Evolutionary conservation across 2,888 invertebrate species (phyloP).

Genomic region (Drosophila emarginata): DNA sequence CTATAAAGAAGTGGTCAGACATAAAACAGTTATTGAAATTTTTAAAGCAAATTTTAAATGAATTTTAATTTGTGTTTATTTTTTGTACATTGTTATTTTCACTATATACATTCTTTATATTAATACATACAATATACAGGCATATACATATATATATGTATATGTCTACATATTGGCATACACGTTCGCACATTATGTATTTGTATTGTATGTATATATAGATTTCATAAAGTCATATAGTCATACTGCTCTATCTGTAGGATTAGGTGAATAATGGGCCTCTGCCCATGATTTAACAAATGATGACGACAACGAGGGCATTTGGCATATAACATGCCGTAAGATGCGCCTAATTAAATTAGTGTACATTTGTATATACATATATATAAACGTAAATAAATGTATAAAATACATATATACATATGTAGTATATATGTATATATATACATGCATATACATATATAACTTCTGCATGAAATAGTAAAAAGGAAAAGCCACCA

Average conservation of each 20-base stretch:
- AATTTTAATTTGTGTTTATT: conserved; percentile 5
- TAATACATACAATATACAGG: too few relatives aligned
- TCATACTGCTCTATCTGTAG: conserved; percentile 39
- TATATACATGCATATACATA: neutral
- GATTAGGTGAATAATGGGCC: conserved; percentile 59
- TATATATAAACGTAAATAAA: neutral
- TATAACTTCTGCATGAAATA: neutral
- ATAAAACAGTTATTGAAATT: conserved; percentile 57
- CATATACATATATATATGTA: too few relatives aligned
- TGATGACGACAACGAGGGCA: conserved; percentile 21
- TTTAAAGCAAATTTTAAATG: conserved; percentile 39
- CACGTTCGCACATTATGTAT: conserved; percentile 24
- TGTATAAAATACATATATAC: neutral
- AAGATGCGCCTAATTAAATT: conserved; percentile 73
- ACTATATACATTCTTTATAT: too few relatives aligned
- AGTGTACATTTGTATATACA: conserved; percentile 44
- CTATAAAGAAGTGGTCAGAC: neutral
- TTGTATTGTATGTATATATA: conserved; percentile 8
- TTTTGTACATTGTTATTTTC: neutral
- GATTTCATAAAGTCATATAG: conserved; percentile 6
- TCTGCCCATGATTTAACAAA: conserved; percentile 15
- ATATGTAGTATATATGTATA: neutral
- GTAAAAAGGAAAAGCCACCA: neutral
- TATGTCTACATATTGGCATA: conserved; percentile 5
- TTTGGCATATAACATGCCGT: conserved; percentile 66